A percentile compares a stretch with the other conserved stretches of the same genome.
phyloP scores from a whole-genome alignment of 1,140 invertebrate species.

The Pogonognathellus flavescens region DNA sequence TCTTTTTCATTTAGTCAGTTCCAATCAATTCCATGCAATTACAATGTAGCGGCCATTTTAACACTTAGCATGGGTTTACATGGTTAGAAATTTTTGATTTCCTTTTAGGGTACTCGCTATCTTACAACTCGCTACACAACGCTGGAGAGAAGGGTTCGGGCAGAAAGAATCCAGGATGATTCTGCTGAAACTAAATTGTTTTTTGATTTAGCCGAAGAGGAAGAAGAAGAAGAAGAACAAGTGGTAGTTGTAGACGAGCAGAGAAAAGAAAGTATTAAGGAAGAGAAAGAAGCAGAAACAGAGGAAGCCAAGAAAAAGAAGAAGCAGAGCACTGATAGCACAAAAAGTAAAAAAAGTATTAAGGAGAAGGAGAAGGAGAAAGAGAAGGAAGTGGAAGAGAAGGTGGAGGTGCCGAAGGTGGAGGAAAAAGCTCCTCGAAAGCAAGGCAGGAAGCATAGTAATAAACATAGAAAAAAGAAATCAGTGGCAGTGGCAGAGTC shows the following conservation, averaged over 20 bases:
- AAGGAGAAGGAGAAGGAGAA: neutral
- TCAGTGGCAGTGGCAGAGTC: too few species aligned
- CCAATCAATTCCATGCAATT: too few species aligned
- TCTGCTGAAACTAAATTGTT: neutral
- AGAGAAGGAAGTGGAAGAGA: neutral
- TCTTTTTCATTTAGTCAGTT: constrained; percentile 3
- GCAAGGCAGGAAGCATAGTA: too few species aligned
- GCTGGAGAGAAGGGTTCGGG: constrained; percentile 9
- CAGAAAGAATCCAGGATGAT: neutral
- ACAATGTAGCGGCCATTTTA: too few species aligned
- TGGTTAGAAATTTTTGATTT: constrained; percentile 3
- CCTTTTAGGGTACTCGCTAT: neutral
- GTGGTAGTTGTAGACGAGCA: neutral
- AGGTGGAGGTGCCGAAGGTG: too few species aligned
- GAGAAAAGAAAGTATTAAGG: neutral
- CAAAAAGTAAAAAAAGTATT: neutral
- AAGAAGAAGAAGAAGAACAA: neutral
- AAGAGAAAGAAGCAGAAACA: neutral
- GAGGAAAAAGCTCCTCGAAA: too few species aligned
- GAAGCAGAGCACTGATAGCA: neutral
- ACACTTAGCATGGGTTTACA: too few species aligned
- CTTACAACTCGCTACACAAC: neutral
- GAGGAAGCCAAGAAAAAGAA: neutral
- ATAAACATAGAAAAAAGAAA: too few species aligned
- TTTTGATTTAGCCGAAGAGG: neutral